Conservation (phyloP, 2,797 vertebrate species). For the Coregonus ussuriensis region DNA sequence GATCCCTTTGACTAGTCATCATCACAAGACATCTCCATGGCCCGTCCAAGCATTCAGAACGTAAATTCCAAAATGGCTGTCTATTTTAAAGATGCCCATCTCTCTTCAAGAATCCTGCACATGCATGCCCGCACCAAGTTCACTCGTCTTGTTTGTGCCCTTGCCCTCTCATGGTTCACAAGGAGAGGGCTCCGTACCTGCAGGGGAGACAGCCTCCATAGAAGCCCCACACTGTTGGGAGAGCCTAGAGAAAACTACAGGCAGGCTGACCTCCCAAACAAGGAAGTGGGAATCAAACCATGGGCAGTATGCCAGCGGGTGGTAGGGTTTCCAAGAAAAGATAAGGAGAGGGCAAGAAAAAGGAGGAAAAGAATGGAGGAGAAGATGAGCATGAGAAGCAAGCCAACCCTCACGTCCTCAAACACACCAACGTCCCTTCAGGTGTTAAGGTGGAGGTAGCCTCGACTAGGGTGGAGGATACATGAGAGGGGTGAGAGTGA, state of each 20-base stretch:
- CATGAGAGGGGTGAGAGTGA: not conserved
- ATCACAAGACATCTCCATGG: not conserved
- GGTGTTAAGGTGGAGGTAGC: not conserved
- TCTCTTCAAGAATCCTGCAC: not conserved
- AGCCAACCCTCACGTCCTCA: not conserved
- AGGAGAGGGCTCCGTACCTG: not conserved
- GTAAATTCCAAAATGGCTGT: not conserved
- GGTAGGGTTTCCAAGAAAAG: conserved; percentile 53
- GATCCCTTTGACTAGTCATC: not conserved
- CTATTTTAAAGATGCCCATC: not conserved
- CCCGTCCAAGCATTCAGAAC: not conserved
- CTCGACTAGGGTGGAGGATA: not conserved
- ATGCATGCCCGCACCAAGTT: not conserved
- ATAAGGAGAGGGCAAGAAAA: conserved; percentile 9
- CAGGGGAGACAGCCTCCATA: conserved; percentile 34
- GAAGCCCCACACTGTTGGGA: conserved; percentile 48
- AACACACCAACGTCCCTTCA: not conserved
- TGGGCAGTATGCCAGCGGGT: conserved; percentile 34
- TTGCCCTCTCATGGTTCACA: conserved; percentile 27
- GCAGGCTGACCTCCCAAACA: conserved; percentile 58
- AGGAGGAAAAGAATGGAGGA: not conserved
- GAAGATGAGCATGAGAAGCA: not conserved
- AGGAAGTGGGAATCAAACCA: conserved; percentile 50
- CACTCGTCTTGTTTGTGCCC: conserved; percentile 11
- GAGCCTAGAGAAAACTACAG: conserved; percentile 44